Percentiles rank a stretch among this genome's conserved stretches.
phyloP scores from a whole-genome alignment of 2,797 vertebrate genomes.

The Molossus molossus region DNA sequence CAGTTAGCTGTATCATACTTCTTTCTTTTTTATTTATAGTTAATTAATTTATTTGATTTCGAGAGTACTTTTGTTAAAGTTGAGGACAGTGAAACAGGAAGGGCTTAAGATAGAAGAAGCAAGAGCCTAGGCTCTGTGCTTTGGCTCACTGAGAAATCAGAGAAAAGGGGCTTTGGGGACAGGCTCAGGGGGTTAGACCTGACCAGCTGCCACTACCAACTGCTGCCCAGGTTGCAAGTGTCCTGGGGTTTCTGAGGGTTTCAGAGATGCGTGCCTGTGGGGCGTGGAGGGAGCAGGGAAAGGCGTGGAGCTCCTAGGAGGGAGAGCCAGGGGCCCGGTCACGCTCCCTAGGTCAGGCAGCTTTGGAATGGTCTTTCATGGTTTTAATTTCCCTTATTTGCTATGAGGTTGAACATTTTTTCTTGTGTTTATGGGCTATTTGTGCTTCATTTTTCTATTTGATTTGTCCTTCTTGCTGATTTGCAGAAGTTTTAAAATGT shows the following conservation, averaged over 20 bases:
- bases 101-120: background rate
- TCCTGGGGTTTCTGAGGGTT: background rate
- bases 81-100: background rate
- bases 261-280: background rate
- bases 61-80: background rate
- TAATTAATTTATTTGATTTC: background rate
- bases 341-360: background rate
- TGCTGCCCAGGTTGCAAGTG: background rate
- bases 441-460: constrained; percentile 43
- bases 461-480: constrained; percentile 51
- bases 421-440: constrained; percentile 33
- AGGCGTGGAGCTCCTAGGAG: background rate
- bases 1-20: background rate
- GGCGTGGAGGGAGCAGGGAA: background rate
- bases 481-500: constrained; percentile 31
- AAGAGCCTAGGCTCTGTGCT: background rate
- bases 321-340: background rate
- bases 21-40: background rate
- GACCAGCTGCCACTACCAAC: background rate
- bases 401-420: background rate
- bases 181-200: background rate
- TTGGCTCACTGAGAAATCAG: background rate
- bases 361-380: background rate
- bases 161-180: background rate
- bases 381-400: constrained; percentile 60